phyloP scores from a whole-genome alignment of 2,888 invertebrate genomes.

The Sympetrum striolatum region DNA sequence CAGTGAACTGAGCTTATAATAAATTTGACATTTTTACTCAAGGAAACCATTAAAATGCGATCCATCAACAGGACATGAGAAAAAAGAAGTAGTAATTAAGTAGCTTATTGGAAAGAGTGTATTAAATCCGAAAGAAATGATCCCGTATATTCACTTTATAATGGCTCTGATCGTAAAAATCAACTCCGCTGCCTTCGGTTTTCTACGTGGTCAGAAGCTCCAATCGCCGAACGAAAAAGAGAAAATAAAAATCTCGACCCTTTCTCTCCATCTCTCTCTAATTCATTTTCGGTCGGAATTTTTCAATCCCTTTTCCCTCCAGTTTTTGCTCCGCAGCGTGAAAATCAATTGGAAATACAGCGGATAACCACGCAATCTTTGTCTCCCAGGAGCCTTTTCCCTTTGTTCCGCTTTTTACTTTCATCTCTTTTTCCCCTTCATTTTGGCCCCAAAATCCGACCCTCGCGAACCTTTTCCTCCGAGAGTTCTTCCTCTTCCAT shows the following conservation, averaged over 20 bases:
- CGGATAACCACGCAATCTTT: constrained; percentile 37
- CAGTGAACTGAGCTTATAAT: too few species aligned
- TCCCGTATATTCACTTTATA: too few species aligned
- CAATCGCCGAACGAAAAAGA: not conserved
- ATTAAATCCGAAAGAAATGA: too few species aligned
- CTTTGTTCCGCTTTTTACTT: constrained; percentile 34
- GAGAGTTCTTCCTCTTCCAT: not conserved
- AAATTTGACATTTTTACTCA: too few species aligned
- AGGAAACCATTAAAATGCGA: too few species aligned
- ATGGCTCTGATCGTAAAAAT: too few species aligned
- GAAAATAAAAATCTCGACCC: not conserved
- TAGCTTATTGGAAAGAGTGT: too few species aligned
- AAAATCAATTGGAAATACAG: constrained; percentile 43
- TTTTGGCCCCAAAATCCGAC: not conserved
- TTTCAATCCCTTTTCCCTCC: not conserved
- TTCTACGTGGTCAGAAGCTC: not conserved
- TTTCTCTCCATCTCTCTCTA: not conserved
- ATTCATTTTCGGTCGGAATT: not conserved
- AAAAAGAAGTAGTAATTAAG: too few species aligned
- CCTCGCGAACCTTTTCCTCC: not conserved
- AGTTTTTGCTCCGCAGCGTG: not conserved
- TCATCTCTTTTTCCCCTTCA: not conserved
- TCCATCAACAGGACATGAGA: too few species aligned
- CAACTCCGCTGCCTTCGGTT: too few species aligned
- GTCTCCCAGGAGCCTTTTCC: constrained; percentile 12